Evolutionary conservation across 1,140 invertebrate species (phyloP), one percentile per base, ranked within the genome.

Genomic region (Wiebesia pumilae): DNA sequence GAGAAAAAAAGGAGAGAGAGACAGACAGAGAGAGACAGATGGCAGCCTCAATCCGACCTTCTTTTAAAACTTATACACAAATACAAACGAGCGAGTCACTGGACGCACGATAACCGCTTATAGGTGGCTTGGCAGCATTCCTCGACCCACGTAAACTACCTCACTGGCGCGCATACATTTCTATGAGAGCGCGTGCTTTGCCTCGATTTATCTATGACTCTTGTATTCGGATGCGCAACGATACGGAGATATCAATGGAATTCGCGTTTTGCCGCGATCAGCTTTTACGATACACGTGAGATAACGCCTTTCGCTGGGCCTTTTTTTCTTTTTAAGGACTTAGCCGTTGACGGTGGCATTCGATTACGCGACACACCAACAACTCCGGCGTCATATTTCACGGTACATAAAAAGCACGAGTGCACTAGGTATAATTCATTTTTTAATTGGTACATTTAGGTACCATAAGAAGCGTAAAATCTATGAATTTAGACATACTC

Each of bases 11-110:
- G 35, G 35, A 21, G 71, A 75, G 35, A 27, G 35, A 43, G 38
- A 33, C 0, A 27, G 73, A 35, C 19, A 24, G 77, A 58, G 47
- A 38, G 77, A 54, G 14, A 47, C 6, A n/a, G 10, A 79, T 24
- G 16, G n/a, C 14, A 79, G 58, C 58, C 58, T 79, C 69, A 62
- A 78, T 78, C 58, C 58, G 58, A 84, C 83, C 73, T 79, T 78
- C 75, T 79, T 65, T 84, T 40, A 14, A 73, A 84, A 65, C 35
- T n/a, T 38, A 38, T 51, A 38, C 65, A 24, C 10, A 83, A 51
- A 73, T 54, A 54, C 40, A 27, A 19, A 33, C 30, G 30, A 47
- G 30, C 33, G 38, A 40, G 65, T 38, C n/a, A 30, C 43, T 27
- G 51, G 19, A 51, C 47, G 47, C 75, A 54, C 1, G 47, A 78